Base-by-base conservation (phyloP, 2,113 vertebrate species). In the Perca schrenkii region DNA sequence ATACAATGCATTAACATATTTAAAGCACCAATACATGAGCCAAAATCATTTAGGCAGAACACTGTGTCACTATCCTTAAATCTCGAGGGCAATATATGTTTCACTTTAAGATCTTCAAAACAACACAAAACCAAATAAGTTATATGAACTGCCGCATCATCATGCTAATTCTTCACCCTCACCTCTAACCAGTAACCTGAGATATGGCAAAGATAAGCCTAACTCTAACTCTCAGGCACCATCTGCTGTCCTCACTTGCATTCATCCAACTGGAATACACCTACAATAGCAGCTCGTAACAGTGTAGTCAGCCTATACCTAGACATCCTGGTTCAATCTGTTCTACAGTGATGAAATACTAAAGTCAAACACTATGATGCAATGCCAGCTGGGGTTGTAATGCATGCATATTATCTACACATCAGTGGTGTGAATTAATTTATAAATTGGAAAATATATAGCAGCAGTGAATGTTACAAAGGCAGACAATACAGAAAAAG, bases 141-240 rank as follows among this genome's bases (percentile, higher is more conserved):
- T 25, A 46, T 36, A 19, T 54, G 46, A 66, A 53, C 19, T 76
- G 71, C 71, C 31, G 74, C 16, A 72, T 71, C 17, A 25, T 10
- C 5, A 3, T 66, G 36, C 83, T 83, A 69, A 79, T 77, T 85
- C 49, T 62, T 68, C 47, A 62, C 49, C 31, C 16, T 60, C 16
- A 70, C 64, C 58, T 83, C 22, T 68, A 68, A 88, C 31, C 73
- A 85, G 83, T 72, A 74, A 88, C 36, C 36, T 85, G 68, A 77
- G 58, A 47, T 43, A 52, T 63, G 34, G 65, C 46, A 53, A 40
- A 57, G 46, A 85, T 85, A 75, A 83, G 52, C 60, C 53, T 75
- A 83, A 86, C 90, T 86, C 53, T 75, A 83, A 86, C 90, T 86
- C 81, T 86, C 71, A 64, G 25, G 65, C 68, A 53, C 74, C 90